Conservation (phyloP, 2,113 vertebrate species). For the Coreoperca whiteheadi region DNA sequence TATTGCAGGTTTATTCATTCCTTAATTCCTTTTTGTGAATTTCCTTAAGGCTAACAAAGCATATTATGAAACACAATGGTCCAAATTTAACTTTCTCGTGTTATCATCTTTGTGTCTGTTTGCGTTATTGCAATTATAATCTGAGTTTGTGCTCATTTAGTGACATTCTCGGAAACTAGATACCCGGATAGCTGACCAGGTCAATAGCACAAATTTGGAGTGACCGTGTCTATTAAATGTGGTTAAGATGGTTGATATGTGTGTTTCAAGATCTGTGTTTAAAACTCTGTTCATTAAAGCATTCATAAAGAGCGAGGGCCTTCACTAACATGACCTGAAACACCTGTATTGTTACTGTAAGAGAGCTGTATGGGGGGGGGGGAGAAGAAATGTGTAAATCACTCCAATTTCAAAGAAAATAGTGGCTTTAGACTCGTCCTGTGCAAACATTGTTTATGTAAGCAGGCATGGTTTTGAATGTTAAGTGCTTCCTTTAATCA, state of each 20-base stretch:
- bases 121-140: neutral
- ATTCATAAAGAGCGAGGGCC: neutral
- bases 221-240: neutral
- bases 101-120: neutral
- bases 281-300: neutral
- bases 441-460: slow-evolving; percentile 58
- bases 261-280: neutral
- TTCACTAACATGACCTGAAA: neutral
- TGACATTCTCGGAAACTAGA: no score
- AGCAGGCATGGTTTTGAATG: slow-evolving; percentile 64
- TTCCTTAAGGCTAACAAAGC: no score
- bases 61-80: neutral
- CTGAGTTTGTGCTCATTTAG: neutral
- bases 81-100: neutral
- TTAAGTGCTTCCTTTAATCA: slow-evolving; percentile 69
- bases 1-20: no score
- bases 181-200: neutral
- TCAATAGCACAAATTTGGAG: neutral
- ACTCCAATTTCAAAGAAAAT: slow-evolving; percentile 21
- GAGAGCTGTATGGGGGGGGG: no score
- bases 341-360: neutral
- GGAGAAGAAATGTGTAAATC: slow-evolving; percentile 21
- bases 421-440: slow-evolving; percentile 29
- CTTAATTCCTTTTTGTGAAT: no score
- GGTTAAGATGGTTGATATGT: neutral